phyloP scores from a whole-genome alignment of 2,888 invertebrate species.

The Drosophila demipolita region DNA sequence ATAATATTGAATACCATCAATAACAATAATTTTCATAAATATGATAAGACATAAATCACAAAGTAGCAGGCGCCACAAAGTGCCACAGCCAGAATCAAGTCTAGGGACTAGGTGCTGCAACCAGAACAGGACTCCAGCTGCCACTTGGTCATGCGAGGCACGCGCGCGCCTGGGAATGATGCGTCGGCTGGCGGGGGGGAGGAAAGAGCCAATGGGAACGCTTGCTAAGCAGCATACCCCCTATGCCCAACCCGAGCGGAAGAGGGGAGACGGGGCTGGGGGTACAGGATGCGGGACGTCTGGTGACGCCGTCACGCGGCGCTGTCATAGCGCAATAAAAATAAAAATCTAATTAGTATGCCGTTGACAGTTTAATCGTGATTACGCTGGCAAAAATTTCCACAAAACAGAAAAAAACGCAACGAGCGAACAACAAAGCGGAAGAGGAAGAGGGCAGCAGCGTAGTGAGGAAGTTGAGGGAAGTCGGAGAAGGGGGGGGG shows the following conservation, averaged over 20 bases:
- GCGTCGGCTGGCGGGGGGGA: constrained; percentile 23
- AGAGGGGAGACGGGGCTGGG: constrained; percentile 1
- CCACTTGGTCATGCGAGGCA: constrained; percentile 71
- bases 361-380: constrained; percentile 85
- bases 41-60: constrained; percentile 82
- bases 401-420: constrained; percentile 39
- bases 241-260: neutral
- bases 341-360: constrained; percentile 85
- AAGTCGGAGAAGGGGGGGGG: too few species aligned
- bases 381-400: constrained; percentile 84
- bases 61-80: constrained; percentile 75
- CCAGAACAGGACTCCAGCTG: constrained; percentile 9
- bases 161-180: constrained; percentile 53
- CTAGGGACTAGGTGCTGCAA: constrained; percentile 11
- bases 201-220: constrained; percentile 14
- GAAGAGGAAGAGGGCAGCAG: neutral
- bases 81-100: constrained; percentile 40
- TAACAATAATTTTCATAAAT: constrained; percentile 81
- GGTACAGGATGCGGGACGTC: constrained; percentile 35
- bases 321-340: constrained; percentile 80
- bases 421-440: constrained; percentile 5
- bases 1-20: constrained; percentile 79
- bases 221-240: constrained; percentile 47
- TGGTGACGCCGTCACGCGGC: constrained; percentile 72
- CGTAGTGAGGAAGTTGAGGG: neutral